Base-by-base conservation (phyloP, 2,888 invertebrate genomes). In the Lithophane socia region DNA sequence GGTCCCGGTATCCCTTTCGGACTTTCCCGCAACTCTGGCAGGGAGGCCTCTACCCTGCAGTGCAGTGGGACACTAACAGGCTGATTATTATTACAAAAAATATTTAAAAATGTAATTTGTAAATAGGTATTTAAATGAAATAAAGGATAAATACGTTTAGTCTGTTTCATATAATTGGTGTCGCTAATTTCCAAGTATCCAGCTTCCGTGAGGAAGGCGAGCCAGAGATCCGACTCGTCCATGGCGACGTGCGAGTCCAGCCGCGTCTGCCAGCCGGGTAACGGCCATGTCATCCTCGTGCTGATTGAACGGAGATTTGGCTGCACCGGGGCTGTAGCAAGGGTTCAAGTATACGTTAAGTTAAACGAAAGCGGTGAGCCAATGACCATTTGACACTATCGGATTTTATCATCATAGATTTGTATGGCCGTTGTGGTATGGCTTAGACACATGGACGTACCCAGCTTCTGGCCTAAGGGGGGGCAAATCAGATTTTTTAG, bases 201-300 rank as follows among this genome's bases (percentile, higher is more conserved):
- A 44, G 94, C 93, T 67, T 96, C 94, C 3, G 92, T 84, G 16
- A 96, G 93, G 82, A 96, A 96, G 4, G 95, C 94, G 10, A 96
- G 88, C 96, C 96, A 96, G 24, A 96, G 92, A 76, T 96, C 94
- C 3, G 91, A 86, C 75, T 95, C 95, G 10, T 94, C 92, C 3
- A 90, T 74, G 12, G 91, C 86, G 37, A 83, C 77, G 3, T 77
- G 83, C 0, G 89, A 84, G 47, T 77, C 76, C 13, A 69, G 71
- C n/a, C 68, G 82, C 13, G 80, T 24, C 16, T 80, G 85, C 64
- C 83, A 83, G 37, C 86, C 89, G 4, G 74, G 68, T 10, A 80
- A n/a, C n/a, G 88, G 81, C 86, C 88, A 86, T 42, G 91, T 90
- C 49, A 92, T 76, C 72, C 90, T 92, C 3, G 89, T 88, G 83